Base-by-base conservation (phyloP, 2,797 vertebrate genomes). In the Selene dorsalis region DNA sequence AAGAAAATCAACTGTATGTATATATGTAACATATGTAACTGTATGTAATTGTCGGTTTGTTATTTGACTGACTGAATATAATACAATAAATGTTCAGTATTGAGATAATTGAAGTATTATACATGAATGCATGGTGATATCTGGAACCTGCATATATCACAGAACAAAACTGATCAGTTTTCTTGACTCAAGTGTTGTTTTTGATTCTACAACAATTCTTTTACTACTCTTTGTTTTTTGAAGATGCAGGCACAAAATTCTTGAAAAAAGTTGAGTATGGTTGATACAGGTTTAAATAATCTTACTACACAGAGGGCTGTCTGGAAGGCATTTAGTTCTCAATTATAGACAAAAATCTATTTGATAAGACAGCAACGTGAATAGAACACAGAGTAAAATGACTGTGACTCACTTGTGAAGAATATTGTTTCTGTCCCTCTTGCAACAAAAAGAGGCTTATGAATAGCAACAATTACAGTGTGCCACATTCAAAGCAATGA, bases 401-500 rank as follows among this genome's bases (percentile, higher is more conserved):
- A 83, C n/a, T n/a, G 38, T 59, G 73, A 77, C 35, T 77, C 79
- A 56, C 58, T 68, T 66, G 59, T 17, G 52, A 82, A 71, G 24
- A 67, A 50, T 56, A 53, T 45, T 57, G 76, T 80, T 80, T 83
- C 67, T 53, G 43, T 47, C 63, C 55, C 48, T 14, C 69, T 58
- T 48, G 58, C 68, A 70, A 58, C 63, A 82, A 81, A 74, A 28
- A 64, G 22, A 65, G 26, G 53, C 38, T 72, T 30, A 52, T 75
- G 62, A 87, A 86, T 60, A 12, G 65, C 52, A 68, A 41, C 67
- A 77, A 80, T 86, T 83, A 66, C 39, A 85, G 59, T 59, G 75
- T 3, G 20, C 41, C n/a, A 52, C 80, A 86, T 45, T 79, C 69
- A 87, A 78, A 78, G 90, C 84, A 86, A 90, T 91, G 88, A 85